phyloP scores from a whole-genome alignment of 1,140 invertebrate species.

The Plutomurus gul region DNA sequence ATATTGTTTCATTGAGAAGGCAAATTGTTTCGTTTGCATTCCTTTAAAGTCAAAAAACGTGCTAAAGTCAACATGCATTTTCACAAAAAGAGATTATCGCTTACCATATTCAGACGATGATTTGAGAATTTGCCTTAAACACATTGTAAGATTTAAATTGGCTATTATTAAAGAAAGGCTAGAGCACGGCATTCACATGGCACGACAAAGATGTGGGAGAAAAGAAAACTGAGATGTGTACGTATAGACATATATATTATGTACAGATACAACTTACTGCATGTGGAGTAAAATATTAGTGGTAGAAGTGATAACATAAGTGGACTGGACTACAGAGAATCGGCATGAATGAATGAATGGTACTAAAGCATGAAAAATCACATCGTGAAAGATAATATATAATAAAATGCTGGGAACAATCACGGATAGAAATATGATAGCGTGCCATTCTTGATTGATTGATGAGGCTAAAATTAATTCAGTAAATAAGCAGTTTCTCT shows the following conservation, averaged over 20 bases:
- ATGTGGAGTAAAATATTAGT: background rate
- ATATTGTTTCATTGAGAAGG: no score
- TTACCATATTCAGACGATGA: conserved; percentile 24
- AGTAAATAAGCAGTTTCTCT: conserved; percentile 49
- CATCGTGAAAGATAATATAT: conserved; percentile 12
- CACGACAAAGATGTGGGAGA: no score
- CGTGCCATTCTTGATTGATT: conserved; percentile 48
- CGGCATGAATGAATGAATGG: background rate
- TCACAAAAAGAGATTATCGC: background rate
- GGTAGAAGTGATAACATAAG: background rate
- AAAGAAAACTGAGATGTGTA: background rate
- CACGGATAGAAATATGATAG: conserved; percentile 23
- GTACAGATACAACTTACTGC: background rate
- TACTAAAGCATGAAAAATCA: background rate
- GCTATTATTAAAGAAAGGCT: conserved; percentile 4
- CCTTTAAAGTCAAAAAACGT: background rate
- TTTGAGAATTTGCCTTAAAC: conserved; percentile 7
- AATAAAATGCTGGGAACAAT: conserved; percentile 19
- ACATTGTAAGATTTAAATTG: background rate
- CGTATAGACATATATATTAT: background rate
- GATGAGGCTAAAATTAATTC: conserved; percentile 52
- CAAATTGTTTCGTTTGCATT: no score
- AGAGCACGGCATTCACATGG: no score
- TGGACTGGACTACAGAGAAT: background rate
- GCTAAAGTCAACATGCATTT: background rate